A percentile compares a stretch with the other conserved stretches of the same genome.
These are phyloP conservation scores for Nasonia vitripennis DNA, from an alignment of 1,140 invertebrate species.

Conservation along the genomic window DNA sequence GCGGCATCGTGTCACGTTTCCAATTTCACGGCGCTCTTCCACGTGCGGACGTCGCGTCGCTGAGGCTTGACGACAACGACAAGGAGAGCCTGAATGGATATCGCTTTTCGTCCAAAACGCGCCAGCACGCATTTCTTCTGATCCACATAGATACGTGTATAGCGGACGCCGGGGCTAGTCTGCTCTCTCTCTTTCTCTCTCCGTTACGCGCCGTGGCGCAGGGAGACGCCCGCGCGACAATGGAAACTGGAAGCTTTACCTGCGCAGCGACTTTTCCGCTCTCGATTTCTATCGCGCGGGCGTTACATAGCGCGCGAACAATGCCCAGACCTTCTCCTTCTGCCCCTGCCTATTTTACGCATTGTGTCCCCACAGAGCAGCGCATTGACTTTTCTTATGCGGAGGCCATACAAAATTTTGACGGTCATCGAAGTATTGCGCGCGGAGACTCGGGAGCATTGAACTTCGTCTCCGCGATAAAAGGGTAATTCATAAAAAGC, in stretches of 20 bases:
- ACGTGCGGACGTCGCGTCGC: conserved; percentile 21
- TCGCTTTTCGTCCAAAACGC: conserved; percentile 62
- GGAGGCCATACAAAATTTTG: conserved; percentile 25
- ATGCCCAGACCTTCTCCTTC: conserved; percentile 21
- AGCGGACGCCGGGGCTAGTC: neutral
- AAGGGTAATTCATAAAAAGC: conserved; percentile 17
- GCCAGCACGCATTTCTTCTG: conserved; percentile 57
- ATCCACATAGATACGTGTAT: conserved; percentile 46
- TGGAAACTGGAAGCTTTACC: conserved; percentile 51
- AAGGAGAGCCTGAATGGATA: conserved; percentile 60
- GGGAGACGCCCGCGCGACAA: conserved; percentile 38
- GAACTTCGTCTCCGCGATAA: neutral
- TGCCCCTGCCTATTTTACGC: neutral
- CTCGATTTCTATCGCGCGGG: conserved; percentile 51
- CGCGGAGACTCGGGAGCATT: neutral
- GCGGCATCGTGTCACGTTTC: conserved; percentile 61
- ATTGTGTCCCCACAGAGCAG: neutral
- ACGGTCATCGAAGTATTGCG: conserved; percentile 35
- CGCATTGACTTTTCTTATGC: conserved; percentile 33
- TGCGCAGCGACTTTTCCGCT: conserved; percentile 46
- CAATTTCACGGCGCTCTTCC: conserved; percentile 56
- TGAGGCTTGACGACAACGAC: conserved; percentile 54
- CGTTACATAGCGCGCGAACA: conserved; percentile 26
- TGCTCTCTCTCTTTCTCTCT: no score
- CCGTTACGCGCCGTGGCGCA: conserved; percentile 24